Evolutionary conservation across 2,113 vertebrate genomes (phyloP).

Genomic region (Pleuronectes platessa): DNA sequence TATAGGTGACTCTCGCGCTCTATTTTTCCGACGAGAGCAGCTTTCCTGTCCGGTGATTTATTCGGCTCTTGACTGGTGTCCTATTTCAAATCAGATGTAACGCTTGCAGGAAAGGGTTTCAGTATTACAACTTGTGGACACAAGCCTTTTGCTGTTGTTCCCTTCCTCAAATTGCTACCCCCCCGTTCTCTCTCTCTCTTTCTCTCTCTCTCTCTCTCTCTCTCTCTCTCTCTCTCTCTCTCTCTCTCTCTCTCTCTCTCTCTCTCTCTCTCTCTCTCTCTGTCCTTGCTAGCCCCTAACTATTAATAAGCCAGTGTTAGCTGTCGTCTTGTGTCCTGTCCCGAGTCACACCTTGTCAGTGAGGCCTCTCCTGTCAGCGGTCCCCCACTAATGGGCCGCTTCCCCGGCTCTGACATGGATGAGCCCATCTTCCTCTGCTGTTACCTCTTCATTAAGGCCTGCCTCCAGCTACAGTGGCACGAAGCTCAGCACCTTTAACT

Average conservation of each 20-base stretch:
- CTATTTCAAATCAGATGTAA: conserved; percentile 47
- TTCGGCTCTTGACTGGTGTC: conserved; percentile 34
- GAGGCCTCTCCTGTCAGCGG: conserved; percentile 41
- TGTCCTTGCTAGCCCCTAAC: conserved; percentile 22
- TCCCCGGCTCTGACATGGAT: conserved; percentile 53
- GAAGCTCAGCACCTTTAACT: conserved; percentile 60
- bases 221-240: conserved; percentile 12
- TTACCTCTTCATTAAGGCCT: conserved; percentile 68
- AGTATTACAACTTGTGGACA: conserved; percentile 54
- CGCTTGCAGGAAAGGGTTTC: conserved; percentile 21
- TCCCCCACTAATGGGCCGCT: conserved; percentile 63
- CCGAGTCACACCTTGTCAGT: conserved; percentile 64
- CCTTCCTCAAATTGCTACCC: conserved; percentile 20
- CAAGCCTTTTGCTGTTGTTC: conserved; percentile 40
- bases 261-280: conserved; percentile 1
- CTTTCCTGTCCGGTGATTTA: conserved; percentile 19
- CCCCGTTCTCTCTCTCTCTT: neutral
- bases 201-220: neutral
- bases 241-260: conserved; percentile 3
- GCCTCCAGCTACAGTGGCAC: conserved; percentile 42
- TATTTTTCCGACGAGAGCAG: neutral
- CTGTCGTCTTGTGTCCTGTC: conserved; percentile 38
- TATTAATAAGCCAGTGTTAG: conserved; percentile 61
- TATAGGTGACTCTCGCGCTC: neutral
- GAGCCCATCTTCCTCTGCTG: conserved; percentile 57